Base-by-base conservation (phyloP, 2,113 vertebrate species). In the Laticauda laticaudata region DNA sequence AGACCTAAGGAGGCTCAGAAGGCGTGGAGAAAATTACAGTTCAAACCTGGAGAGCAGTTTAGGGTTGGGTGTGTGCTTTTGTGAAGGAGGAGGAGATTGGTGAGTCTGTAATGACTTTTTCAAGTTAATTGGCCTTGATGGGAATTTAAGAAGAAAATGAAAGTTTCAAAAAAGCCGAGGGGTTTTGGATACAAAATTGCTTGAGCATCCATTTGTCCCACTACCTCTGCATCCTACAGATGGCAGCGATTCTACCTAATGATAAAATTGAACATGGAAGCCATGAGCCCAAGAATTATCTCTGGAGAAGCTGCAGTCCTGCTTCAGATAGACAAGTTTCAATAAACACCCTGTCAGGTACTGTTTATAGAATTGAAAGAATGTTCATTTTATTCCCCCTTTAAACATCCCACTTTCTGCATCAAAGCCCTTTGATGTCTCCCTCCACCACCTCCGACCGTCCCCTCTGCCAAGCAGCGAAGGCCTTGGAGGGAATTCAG, bases 311-410 rank as follows among this genome's bases (percentile, higher is more conserved):
- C n/a, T 57, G 81, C 45, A 59, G 90, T 43, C 87, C 87, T 94
- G 91, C 94, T 96, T 87, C 90, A 96, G 93, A 95, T n/a, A 93
- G 81, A 55, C 53, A 94, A 92, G 87, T 95, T 97, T 96, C 93
- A 96, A 94, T 97, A 97, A 97, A 97, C 93, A 95, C 1, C 39
- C 10, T 81, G 90, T 93, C 96, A 96, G 29, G 26, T 89, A 85
- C 89, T 96, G 89, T 95, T 96, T 95, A 96, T 56, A 94, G 92
- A 93, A 91, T 87, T 94, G 92, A 89, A 95, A 95, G 10, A 89
- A 87, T 0, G 0, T 92, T 92, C 94, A 92, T n/a, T 57, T 48
- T 87, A 48, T 93, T 43, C 92, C 96, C 94, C 94, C 90, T 96
- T 91, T 95, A 95, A 93, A 92, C 34, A 91, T 12, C 5, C 2